These are phyloP conservation scores for Frieseomelitta varia DNA, from an alignment of 1,140 invertebrate species.

Conservation along the genomic window DNA sequence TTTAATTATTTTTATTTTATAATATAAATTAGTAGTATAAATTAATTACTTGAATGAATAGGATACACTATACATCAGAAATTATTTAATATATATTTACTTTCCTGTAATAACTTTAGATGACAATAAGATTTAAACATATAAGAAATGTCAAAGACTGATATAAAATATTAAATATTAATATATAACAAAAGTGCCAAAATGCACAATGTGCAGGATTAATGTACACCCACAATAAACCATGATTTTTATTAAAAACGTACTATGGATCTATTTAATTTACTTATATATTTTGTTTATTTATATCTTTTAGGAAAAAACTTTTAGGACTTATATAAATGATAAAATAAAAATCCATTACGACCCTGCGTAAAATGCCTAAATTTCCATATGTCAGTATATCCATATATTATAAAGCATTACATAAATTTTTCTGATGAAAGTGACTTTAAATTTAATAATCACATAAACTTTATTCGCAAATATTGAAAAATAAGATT, in stretches of 20 bases:
- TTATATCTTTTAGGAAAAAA: no score
- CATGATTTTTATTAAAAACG: constrained; percentile 4
- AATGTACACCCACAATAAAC: constrained; percentile 11
- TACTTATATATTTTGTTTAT: no score
- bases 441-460: not conserved
- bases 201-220: constrained; percentile 37
- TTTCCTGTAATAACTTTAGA: constrained; percentile 11
- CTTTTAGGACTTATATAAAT: no score
- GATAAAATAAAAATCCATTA: no score
- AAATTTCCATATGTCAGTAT: no score
- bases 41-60: constrained; percentile 3
- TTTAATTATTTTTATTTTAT: not conserved
- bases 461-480: not conserved
- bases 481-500: not conserved
- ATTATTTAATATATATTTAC: constrained; percentile 21
- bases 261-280: no score
- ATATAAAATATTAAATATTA: constrained; percentile 41
- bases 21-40: no score
- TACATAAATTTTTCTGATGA: not conserved
- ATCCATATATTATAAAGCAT: not conserved
- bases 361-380: no score
- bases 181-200: constrained; percentile 58
- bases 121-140: constrained; percentile 26
- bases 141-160: constrained; percentile 55
- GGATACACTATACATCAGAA: constrained; percentile 5